Evolutionary conservation across 2,113 vertebrate species (phyloP).

Genomic region (Brienomyrus longianalis): DNA sequence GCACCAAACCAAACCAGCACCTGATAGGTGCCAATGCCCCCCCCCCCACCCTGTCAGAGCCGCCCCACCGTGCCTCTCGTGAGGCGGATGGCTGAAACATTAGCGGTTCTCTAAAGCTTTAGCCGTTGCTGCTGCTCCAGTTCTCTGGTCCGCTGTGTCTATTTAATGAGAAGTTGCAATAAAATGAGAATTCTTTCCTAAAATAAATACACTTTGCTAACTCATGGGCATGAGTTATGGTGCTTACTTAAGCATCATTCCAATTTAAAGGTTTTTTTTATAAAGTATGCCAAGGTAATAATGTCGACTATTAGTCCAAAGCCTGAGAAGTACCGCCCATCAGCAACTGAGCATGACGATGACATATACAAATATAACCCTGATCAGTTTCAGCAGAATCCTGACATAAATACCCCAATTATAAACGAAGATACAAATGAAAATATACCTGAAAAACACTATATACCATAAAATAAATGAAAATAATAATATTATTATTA

Average conservation of each 20-base stretch:
- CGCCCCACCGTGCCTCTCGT: not conserved
- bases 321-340: not conserved
- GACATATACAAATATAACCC: not conserved
- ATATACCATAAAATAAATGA: not conserved
- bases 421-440: not conserved
- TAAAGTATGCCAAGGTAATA: not conserved
- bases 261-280: not conserved
- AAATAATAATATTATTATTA: not conserved
- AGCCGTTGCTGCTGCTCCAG: not conserved
- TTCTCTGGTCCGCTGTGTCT: not conserved
- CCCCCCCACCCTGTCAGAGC: not conserved
- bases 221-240: not conserved
- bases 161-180: not conserved
- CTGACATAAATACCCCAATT: not conserved
- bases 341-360: not conserved
- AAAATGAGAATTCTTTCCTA: not conserved
- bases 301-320: not conserved
- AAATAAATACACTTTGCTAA: not conserved
- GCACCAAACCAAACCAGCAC: not conserved
- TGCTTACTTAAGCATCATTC: not conserved
- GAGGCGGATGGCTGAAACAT: not conserved
- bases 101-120: not conserved
- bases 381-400: not conserved
- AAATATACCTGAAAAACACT: not conserved
- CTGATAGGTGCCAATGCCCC: not conserved